These are phyloP conservation scores for Misgurnus anguillicaudatus DNA, from an alignment of 2,113 vertebrate genomes.

Conservation along the genomic window DNA sequence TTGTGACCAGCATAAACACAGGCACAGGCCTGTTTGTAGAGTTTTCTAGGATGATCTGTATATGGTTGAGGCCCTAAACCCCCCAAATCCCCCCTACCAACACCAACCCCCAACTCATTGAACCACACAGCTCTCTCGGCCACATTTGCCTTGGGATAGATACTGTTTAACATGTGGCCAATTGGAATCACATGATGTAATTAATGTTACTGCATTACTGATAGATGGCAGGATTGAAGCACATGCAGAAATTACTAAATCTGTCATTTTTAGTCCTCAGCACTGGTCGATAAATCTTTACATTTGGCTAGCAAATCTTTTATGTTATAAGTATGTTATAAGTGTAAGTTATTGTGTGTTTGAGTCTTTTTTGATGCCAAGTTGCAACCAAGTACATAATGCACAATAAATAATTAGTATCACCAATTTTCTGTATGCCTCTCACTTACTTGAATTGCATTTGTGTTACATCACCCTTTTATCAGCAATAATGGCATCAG, in stretches of 20 bases:
- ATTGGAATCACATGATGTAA: constrained; percentile 35
- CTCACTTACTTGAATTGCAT: too few species aligned
- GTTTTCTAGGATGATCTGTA: constrained; percentile 35
- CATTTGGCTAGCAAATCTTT: too few species aligned
- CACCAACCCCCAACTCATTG: background rate
- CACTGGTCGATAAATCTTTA: too few species aligned
- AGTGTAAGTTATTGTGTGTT: too few species aligned
- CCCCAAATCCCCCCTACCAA: background rate
- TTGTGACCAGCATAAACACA: constrained; percentile 48
- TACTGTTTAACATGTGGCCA: constrained; percentile 8
- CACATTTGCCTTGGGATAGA: constrained; percentile 8
- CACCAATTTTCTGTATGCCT: too few species aligned
- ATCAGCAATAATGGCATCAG: too few species aligned
- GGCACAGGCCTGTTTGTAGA: constrained; percentile 44
- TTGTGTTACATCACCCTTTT: too few species aligned
- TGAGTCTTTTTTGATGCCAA: too few species aligned
- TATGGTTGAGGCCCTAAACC: constrained; percentile 25
- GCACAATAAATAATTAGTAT: too few species aligned
- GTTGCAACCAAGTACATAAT: too few species aligned
- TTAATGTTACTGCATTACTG: constrained; percentile 7
- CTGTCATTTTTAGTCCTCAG: too few species aligned
- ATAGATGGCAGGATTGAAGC: background rate
- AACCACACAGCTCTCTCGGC: background rate
- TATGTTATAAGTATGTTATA: too few species aligned
- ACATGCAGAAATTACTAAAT: background rate